Evolutionary conservation across 2,888 invertebrate species (phyloP).

Genomic region (Furcula furcula): DNA sequence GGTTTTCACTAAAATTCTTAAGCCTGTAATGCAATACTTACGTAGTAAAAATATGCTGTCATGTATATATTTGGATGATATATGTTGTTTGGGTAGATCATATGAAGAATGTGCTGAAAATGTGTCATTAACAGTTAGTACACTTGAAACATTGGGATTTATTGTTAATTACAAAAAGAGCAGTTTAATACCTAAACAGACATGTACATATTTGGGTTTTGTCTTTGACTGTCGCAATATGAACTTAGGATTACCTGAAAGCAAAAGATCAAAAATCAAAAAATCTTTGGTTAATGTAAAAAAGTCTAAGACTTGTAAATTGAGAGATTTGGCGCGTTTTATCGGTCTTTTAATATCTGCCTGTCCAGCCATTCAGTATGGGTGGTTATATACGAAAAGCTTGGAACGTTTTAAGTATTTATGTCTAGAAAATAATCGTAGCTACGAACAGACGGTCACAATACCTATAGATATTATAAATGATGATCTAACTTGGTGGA

Average conservation of each 20-base stretch:
- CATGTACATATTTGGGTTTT: not conserved
- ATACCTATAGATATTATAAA: not conserved
- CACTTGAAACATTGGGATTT: not conserved
- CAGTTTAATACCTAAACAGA: not conserved
- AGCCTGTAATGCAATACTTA: not conserved
- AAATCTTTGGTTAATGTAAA: not conserved
- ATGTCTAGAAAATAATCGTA: slow-evolving; percentile 4
- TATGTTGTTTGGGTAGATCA: not conserved
- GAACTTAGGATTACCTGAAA: not conserved
- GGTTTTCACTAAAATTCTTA: not conserved
- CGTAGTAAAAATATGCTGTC: not conserved
- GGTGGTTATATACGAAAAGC: not conserved
- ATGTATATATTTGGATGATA: not conserved
- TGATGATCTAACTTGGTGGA: slow-evolving; percentile 6
- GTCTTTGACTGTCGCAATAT: not conserved
- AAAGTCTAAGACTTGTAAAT: not conserved
- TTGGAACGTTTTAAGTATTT: slow-evolving; percentile 20
- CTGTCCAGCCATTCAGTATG: not conserved
- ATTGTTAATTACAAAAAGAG: not conserved
- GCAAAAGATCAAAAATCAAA: not conserved
- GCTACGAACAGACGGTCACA: not conserved
- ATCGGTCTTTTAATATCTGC: not conserved
- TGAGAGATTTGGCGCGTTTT: not conserved
- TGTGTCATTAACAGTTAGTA: no score
- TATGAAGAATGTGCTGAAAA: not conserved